Conservation (phyloP, 1,140 invertebrate species). For the Gryon sp. region DNA sequence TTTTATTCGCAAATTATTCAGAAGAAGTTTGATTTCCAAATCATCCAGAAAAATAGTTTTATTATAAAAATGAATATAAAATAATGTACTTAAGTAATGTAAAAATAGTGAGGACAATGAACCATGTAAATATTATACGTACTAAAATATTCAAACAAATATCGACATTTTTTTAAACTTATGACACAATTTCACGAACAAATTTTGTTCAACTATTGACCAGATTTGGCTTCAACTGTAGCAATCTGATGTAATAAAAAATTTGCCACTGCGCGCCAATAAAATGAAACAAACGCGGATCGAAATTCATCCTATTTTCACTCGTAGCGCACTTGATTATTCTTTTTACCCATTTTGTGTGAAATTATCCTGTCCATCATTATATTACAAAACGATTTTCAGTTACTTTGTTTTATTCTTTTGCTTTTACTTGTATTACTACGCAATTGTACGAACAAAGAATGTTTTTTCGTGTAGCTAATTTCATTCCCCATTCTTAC, state of each 20-base stretch:
- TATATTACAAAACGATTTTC: constrained; percentile 1
- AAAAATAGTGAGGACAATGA: no score
- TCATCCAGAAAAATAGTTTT: no score
- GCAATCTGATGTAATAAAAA: background rate
- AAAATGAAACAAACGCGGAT: constrained; percentile 7
- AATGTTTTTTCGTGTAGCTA: constrained; percentile 1
- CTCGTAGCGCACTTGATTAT: background rate
- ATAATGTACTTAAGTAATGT: no score
- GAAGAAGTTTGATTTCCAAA: no score
- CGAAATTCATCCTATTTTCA: background rate
- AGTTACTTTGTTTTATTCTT: background rate
- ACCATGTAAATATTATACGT: no score
- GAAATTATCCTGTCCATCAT: constrained; percentile 9
- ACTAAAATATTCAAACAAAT: no score
- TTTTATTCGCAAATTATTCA: no score
- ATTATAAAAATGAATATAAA: no score
- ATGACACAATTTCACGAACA: background rate
- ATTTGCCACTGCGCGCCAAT: constrained; percentile 1
- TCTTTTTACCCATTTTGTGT: background rate
- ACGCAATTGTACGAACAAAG: background rate
- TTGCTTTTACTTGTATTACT: constrained; percentile 9
- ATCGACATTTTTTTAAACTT: no score
- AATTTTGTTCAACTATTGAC: background rate
- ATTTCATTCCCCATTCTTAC: background rate
- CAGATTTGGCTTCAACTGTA: background rate